Base-by-base conservation (phyloP, 2,797 vertebrate species). In the Gorsachius magnificus region DNA sequence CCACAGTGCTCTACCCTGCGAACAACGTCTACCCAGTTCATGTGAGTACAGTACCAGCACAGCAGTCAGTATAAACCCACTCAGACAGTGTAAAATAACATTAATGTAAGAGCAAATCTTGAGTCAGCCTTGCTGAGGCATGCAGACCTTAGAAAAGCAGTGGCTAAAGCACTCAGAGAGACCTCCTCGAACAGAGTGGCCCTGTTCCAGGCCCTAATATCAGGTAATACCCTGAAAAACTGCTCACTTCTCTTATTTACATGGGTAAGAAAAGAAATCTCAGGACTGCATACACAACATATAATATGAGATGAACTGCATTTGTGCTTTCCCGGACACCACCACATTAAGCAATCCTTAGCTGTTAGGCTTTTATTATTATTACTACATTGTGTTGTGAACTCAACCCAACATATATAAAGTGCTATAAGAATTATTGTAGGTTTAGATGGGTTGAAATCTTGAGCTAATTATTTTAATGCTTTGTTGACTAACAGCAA, bases 81-180 rank as follows among this genome's bases (percentile, higher is more conserved):
- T 38, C 0, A 0, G 33, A 33, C 25, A 20, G 12, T 1, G 17
- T 36, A 28, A 11, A 50, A 10, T 6, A n/a, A 69, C 38, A 29
- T 14, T 25, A 61, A 45, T 19, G 5, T 48, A 58, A 51, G 20
- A 16, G 10, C 16, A 71, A 83, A 29, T 13, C 41, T 50, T 46
- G 45, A 83, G 58, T 64, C 69, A 75, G 54, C 45, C 57, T 88
- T 68, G 20, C 45, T 78, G 65, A 75, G n/a, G 18, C 51, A 64
- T 9, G 18, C 28, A 83, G 36, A 50, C 22, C 36, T 81, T 46
- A 43, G 54, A 36, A 65, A 17, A 38, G 7, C 35, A 16, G 11
- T 8, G 26, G 8, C 9, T 57, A 36, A 91, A 87, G 33, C 29
- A 36, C 46, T 51, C 0, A 0, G 36, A 53, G 43, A 86, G 14